Evolutionary conservation across 1,140 invertebrate genomes (phyloP).

Genomic region (Drosophila simulans): DNA sequence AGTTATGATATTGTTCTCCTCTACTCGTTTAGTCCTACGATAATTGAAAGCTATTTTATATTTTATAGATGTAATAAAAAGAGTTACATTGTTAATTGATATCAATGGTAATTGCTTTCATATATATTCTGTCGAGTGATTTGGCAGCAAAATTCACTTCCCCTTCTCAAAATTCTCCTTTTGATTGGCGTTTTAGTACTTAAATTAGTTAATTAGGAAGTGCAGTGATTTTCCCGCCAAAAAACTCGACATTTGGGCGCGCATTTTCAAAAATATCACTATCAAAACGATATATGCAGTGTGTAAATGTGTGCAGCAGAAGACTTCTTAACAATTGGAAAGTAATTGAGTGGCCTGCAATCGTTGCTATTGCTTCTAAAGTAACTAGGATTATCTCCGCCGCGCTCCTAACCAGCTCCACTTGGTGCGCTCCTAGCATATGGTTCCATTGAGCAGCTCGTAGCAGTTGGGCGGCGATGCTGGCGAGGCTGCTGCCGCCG

Average conservation of each 20-base stretch:
- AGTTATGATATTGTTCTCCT: slow-evolving; percentile 61
- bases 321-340: slow-evolving; percentile 67
- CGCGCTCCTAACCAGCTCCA: no score
- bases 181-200: slow-evolving; percentile 1
- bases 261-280: slow-evolving; percentile 46
- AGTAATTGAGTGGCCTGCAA: slow-evolving; percentile 77
- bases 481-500: slow-evolving; percentile 51
- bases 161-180: not conserved
- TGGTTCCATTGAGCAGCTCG: slow-evolving; percentile 81
- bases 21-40: slow-evolving; percentile 35
- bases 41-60: slow-evolving; percentile 67
- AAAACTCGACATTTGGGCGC: slow-evolving; percentile 10
- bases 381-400: slow-evolving; percentile 58
- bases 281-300: slow-evolving; percentile 53
- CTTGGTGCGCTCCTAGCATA: slow-evolving; percentile 60
- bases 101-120: slow-evolving; percentile 37
- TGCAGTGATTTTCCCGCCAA: slow-evolving; percentile 41
- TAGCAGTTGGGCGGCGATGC: slow-evolving; percentile 64
- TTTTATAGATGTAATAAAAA: slow-evolving; percentile 53
- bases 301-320: slow-evolving; percentile 53
- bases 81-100: slow-evolving; percentile 37
- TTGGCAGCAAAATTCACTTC: not conserved
- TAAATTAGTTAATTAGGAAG: slow-evolving; percentile 22
- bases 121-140: slow-evolving; percentile 2
- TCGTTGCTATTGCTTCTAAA: slow-evolving; percentile 73